phyloP scores from a whole-genome alignment of 1,140 invertebrate species.

The Potamilus streckersoni region DNA sequence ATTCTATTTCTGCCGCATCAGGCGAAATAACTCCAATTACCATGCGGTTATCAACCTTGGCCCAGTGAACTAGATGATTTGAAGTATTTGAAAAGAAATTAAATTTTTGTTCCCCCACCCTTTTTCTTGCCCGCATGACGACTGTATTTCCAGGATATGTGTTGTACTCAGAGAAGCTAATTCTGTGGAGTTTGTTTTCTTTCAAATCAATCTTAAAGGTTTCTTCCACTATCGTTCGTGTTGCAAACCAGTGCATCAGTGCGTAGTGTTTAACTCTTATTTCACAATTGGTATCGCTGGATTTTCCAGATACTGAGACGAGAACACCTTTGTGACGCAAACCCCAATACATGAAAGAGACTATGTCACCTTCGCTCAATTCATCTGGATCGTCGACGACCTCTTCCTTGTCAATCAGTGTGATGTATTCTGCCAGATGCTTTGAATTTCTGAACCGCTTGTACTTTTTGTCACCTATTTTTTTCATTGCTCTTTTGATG shows the following conservation, averaged over 20 bases:
- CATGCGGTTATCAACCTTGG: conserved; percentile 11
- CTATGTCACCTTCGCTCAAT: conserved; percentile 3
- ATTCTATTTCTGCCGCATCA: too few species aligned
- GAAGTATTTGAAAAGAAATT: conserved; percentile 7
- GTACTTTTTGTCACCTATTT: conserved; percentile 11
- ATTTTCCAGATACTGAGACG: too few species aligned
- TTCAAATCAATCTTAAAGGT: conserved; percentile 4
- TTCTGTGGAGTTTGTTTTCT: neutral
- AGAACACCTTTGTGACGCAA: conserved; percentile 13
- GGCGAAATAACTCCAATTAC: too few species aligned
- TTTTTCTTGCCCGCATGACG: conserved; percentile 13
- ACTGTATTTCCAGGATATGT: conserved; percentile 7
- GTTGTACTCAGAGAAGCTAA: conserved; percentile 1
- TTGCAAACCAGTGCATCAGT: neutral
- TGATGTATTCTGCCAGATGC: conserved; percentile 17
- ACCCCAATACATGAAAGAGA: conserved; percentile 17
- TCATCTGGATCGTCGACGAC: neutral
- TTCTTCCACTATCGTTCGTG: conserved; percentile 21
- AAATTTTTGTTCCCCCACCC: conserved; percentile 10
- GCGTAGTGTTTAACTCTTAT: conserved; percentile 17
- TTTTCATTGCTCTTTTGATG: conserved; percentile 5
- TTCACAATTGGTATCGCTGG: neutral
- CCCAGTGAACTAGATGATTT: conserved; percentile 15
- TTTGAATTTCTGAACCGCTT: conserved; percentile 1
- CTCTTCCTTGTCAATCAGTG: conserved; percentile 2